Base-by-base conservation (phyloP, 2,888 invertebrate genomes). In the Gymnoscelis rufifasciata region DNA sequence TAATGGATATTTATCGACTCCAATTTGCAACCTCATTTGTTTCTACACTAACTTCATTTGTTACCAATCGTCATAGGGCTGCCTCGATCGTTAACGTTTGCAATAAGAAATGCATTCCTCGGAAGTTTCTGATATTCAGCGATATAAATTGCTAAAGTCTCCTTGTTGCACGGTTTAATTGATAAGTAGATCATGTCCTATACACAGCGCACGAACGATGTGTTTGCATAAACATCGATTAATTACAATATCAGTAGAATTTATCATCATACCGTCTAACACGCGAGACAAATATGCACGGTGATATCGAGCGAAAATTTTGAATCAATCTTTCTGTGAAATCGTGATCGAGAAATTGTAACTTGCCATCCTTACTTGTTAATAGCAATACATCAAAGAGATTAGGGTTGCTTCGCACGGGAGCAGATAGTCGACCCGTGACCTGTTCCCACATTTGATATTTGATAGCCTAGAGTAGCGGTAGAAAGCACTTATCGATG, bases 371-470 rank as follows among this genome's bases (percentile, higher is more conserved):
- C 62, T 52, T 64, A 57, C 43, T 51, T 43, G 45, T 38, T 62
- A 64, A 66, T 61, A 61, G 59, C 57, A 56, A 59, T 58, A 58
- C 64, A 66, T 71, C 65, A 71, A 63, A 67, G 60, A 62, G 66
- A 66, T 68, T 66, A 62, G 59, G 52, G 57, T 60, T 62, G 49
- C 59, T 56, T 54, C 52, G 51, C 55, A 58, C 76, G 70, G 81
- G 74, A 79, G 81, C 78, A 64, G 71, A 76, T 71, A 71, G 65
- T 65, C 71, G 78, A 81, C 81, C 82, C 76, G 38, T 75, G 71
- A 63, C 68, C 74, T 59, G 62, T 79, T 83, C 79, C 74, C 82
- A 80, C 76, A 77, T 74, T 68, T 62, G 71, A 70, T 66, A 77
- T 74, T 68, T 61, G 71, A 70, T 66, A 63, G 56, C 38, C 39